phyloP scores from a whole-genome alignment of 2,888 invertebrate genomes.

The Hirtodrosophila cameraria region DNA sequence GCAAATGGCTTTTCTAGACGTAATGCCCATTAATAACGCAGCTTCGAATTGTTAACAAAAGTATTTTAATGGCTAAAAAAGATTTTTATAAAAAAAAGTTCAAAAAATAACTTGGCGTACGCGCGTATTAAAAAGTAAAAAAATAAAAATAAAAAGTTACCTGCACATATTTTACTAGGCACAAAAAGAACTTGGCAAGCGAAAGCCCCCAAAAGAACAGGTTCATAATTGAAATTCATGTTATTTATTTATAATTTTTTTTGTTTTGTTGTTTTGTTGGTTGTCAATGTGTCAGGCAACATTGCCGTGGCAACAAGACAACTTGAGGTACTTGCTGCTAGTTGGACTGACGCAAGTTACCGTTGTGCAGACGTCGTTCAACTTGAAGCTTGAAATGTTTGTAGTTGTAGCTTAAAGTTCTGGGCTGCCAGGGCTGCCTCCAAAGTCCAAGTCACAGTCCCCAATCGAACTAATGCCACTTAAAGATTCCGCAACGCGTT shows the following conservation, averaged over 20 bases:
- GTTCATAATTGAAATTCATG: slow-evolving; percentile 81
- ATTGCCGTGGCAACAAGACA: slow-evolving; percentile 21
- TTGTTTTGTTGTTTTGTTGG: slow-evolving; percentile 34
- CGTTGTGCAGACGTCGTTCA: slow-evolving; percentile 46
- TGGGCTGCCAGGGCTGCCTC: slow-evolving; percentile 12
- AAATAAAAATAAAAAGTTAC: slow-evolving; percentile 36
- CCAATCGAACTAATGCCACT: slow-evolving; percentile 60
- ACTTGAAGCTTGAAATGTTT: too few species aligned
- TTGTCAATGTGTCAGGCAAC: slow-evolving; percentile 58
- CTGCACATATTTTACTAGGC: slow-evolving; percentile 65
- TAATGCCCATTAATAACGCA: slow-evolving; percentile 71
- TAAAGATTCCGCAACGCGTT: slow-evolving; percentile 76
- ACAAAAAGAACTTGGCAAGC: slow-evolving; percentile 31
- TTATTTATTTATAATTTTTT: slow-evolving; percentile 23
- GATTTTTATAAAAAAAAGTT: slow-evolving; percentile 35
- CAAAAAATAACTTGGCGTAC: slow-evolving; percentile 73
- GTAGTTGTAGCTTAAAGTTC: background rate
- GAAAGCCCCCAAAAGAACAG: slow-evolving; percentile 73
- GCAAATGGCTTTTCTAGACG: slow-evolving; percentile 56
- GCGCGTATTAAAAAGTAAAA: slow-evolving; percentile 46
- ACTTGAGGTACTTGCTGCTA: slow-evolving; percentile 37
- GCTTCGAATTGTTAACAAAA: slow-evolving; percentile 63
- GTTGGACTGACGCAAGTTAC: slow-evolving; percentile 55
- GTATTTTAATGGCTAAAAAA: slow-evolving; percentile 66
- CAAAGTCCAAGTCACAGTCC: slow-evolving; percentile 42